Base-by-base conservation (phyloP, 2,113 vertebrate species). In the Elaphurus davidianus region DNA sequence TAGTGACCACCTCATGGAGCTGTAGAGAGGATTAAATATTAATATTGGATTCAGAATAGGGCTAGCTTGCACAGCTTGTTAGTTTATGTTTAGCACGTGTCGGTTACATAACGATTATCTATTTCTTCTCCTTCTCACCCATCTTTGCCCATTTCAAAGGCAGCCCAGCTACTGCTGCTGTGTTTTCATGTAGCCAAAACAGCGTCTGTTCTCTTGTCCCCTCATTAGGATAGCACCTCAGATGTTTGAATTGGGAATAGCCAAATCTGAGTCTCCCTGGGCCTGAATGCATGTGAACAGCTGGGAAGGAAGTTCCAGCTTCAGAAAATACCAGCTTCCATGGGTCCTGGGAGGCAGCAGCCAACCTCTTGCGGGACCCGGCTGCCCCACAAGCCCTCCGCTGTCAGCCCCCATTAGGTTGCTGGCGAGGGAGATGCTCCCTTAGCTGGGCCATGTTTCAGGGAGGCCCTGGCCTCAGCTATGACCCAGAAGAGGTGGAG, bases 21-120 rank as follows among this genome's bases (percentile, higher is more conserved):
- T 9, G 1, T 0, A 9, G 30, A 33, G 6, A 50, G 85, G 47
- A 57, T 40, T 14, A 9, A 43, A 47, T 13, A 33, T 23, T 33
- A 17, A 19, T 12, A 21, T 19, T 14, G 40, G 45, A 11, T 64
- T 45, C 47, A 59, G 74, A 64, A 62, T 1, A 23, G 27, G 5
- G 7, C 16, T 43, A 17, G 45, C 8, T 25, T 43, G 7, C 25
- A 1, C 16, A 5, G 43, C 10, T n/a, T 7, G 3, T 43, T 36
- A 5, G 16, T 25, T 2, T 0, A 0, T 11, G 7, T 43, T 60
- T 3, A 1, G 36, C 17, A 16, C 12, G 0, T 12, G 2, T 52
- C 7, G 1, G 10, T 67, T 67, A 5, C 0, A 4, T 1, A 10
- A 10, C 1, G 1, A 67, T 40, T 1, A 9, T 52, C 40, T 16